phyloP scores from a whole-genome alignment of 2,113 vertebrate genomes.

The Toxotes jaculatrix region DNA sequence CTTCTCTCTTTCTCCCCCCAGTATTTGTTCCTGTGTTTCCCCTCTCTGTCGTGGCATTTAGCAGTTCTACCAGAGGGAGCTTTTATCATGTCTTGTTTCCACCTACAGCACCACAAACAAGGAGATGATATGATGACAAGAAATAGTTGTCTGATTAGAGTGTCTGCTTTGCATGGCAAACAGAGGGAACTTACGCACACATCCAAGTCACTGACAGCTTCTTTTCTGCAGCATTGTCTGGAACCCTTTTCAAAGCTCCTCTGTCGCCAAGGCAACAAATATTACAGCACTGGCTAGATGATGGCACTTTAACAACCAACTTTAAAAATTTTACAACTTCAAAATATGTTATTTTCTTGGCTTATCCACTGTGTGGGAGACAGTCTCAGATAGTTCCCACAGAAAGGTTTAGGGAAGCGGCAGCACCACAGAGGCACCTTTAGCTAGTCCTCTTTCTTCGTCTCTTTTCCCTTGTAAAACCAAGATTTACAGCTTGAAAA shows the following conservation, averaged over 20 bases:
- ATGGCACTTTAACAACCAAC: not conserved
- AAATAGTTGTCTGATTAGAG: slow-evolving; percentile 10
- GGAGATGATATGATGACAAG: not conserved
- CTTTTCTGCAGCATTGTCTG: not conserved
- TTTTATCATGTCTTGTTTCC: not conserved
- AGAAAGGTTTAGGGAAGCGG: no score
- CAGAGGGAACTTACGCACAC: not conserved
- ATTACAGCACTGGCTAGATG: not conserved
- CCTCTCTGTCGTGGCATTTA: slow-evolving; percentile 30
- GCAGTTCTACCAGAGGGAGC: not conserved
- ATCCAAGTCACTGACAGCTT: not conserved
- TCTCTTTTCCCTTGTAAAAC: no score
- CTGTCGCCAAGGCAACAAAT: slow-evolving; percentile 2
- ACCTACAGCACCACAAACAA: slow-evolving; percentile 9
- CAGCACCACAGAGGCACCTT: no score
- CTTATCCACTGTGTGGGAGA: no score
- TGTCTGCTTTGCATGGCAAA: slow-evolving; percentile 8
- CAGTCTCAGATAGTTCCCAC: no score
- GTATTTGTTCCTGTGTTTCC: not conserved
- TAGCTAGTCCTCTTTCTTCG: no score
- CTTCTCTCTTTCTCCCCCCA: not conserved
- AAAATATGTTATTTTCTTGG: not conserved
- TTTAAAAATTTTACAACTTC: not conserved
- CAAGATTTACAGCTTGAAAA: no score
- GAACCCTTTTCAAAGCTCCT: not conserved